Conservation (phyloP, 2,797 vertebrate genomes). For the Scyliorhinus canicula region DNA sequence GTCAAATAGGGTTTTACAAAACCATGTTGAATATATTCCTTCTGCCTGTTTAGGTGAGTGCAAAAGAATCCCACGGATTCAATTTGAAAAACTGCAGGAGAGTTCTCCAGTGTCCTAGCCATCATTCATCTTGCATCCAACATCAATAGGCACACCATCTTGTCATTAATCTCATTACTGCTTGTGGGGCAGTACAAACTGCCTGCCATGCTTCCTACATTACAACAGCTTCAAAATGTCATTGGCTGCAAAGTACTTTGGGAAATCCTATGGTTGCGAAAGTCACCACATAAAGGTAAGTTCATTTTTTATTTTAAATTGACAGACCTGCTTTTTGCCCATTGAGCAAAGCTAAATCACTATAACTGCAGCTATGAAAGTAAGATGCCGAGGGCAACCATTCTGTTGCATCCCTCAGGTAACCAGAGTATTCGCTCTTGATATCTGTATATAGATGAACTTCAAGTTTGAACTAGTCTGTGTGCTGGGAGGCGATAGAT, state of each 20-base stretch:
- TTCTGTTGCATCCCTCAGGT: neutral
- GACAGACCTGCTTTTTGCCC: neutral
- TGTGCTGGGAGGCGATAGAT: neutral
- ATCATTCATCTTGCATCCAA: too few relatives aligned
- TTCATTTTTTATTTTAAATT: neutral
- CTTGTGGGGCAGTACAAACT: neutral
- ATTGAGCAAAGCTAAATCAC: neutral
- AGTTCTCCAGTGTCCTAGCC: too few relatives aligned
- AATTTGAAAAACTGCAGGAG: too few relatives aligned
- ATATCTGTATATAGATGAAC: neutral
- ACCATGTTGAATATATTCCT: too few relatives aligned
- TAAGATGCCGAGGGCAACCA: neutral
- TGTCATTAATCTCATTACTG: neutral
- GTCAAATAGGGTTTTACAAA: too few relatives aligned
- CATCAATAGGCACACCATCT: too few relatives aligned
- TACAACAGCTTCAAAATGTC: neutral
- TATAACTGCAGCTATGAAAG: neutral
- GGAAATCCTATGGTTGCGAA: neutral
- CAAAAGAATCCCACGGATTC: too few relatives aligned
- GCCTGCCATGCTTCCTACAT: neutral
- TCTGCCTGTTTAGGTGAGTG: too few relatives aligned
- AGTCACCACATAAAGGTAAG: neutral
- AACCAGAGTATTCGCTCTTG: neutral
- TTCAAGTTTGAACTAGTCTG: neutral
- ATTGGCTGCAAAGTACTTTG: neutral